These are phyloP conservation scores for Hirudo medicinalis DNA, from an alignment of 1,140 invertebrate species.

Conservation along the genomic window DNA sequence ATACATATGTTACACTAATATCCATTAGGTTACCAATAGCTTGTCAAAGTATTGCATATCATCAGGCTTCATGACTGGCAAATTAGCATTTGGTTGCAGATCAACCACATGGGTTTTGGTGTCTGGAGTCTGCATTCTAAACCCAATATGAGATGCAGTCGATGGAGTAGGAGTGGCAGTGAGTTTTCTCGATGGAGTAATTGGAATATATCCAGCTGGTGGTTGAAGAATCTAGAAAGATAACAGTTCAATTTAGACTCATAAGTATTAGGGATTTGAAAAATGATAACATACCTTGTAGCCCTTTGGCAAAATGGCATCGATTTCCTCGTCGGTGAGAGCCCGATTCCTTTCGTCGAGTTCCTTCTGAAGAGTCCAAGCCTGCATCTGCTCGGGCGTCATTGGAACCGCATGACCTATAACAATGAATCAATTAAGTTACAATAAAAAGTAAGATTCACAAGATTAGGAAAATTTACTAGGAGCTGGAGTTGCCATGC, in stretches of 20 bases:
- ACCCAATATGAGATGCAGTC: slow-evolving; percentile 72
- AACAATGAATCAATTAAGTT: neutral
- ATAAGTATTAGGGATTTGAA: neutral
- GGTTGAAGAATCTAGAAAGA: slow-evolving; percentile 56
- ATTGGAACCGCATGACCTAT: slow-evolving; percentile 74
- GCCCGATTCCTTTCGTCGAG: slow-evolving; percentile 94
- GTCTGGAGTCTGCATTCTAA: slow-evolving; percentile 68
- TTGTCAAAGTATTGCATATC: slow-evolving; percentile 99
- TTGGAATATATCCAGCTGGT: slow-evolving; percentile 88
- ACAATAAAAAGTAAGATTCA: no score
- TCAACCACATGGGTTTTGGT: slow-evolving; percentile 67
- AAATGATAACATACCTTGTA: slow-evolving; percentile 64
- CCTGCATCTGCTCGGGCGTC: slow-evolving; percentile 97
- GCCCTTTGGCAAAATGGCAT: slow-evolving; percentile 89
- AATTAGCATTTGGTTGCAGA: slow-evolving; percentile 87
- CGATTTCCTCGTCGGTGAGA: slow-evolving; percentile 88
- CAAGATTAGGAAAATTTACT: slow-evolving; percentile 37
- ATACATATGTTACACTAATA: neutral
- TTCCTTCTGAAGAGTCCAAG: slow-evolving; percentile 95
- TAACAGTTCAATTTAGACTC: neutral
- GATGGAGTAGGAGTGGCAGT: slow-evolving; percentile 95
- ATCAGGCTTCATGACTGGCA: slow-evolving; percentile 98
- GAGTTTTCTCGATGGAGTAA: slow-evolving; percentile 90
- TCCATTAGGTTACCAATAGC: slow-evolving; percentile 49
- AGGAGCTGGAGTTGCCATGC: slow-evolving; percentile 88